Evolutionary conservation across 2,888 invertebrate species (phyloP).

Genomic region (Stegana nigrithorax): DNA sequence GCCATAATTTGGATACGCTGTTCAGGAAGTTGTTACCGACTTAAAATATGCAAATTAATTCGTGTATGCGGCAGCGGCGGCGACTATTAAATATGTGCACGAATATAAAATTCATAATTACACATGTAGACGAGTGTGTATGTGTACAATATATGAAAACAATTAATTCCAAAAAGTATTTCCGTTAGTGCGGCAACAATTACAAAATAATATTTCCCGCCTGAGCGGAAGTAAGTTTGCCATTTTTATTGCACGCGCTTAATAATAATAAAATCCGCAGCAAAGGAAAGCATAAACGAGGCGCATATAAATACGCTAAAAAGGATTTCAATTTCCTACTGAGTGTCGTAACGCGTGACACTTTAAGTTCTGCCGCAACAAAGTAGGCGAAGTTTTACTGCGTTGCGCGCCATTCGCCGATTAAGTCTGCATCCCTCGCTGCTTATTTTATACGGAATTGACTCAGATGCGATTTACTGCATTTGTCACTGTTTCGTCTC

Average conservation of each 20-base stretch:
- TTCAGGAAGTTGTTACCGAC: no score
- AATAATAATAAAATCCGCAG: neutral
- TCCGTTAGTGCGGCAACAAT: conserved; percentile 10
- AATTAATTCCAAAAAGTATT: conserved; percentile 9
- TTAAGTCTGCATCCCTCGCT: no score
- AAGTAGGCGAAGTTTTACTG: neutral
- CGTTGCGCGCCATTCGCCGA: neutral
- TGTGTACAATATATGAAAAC: neutral
- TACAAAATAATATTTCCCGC: neutral
- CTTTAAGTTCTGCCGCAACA: conserved; percentile 9
- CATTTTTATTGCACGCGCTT: neutral
- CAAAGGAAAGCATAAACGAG: neutral
- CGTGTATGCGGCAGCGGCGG: no score
- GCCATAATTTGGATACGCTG: no score
- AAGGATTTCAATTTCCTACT: neutral
- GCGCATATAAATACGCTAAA: neutral
- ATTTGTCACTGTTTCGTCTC: neutral
- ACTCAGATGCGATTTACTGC: conserved; percentile 12
- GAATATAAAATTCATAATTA: no score
- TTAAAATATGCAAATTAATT: no score
- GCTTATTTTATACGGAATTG: neutral
- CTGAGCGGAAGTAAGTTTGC: neutral
- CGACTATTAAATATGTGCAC: no score
- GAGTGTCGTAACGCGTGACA: neutral
- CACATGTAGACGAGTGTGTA: neutral